phyloP scores from a whole-genome alignment of 1,140 invertebrate genomes.

The Drosophila burlai region DNA sequence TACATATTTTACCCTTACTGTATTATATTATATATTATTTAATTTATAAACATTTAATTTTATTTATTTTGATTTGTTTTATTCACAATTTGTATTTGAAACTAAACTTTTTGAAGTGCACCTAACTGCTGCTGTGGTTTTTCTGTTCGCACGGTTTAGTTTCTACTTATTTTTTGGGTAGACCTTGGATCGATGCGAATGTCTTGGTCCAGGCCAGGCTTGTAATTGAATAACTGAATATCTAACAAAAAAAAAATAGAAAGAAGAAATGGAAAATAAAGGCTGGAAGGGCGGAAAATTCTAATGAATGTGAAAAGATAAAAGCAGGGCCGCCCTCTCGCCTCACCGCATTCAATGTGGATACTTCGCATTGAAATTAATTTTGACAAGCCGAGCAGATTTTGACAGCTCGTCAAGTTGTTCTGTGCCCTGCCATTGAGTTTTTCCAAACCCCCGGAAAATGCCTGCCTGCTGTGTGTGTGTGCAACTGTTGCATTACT shows the following conservation, averaged over 20 bases:
- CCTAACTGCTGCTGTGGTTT: constrained; percentile 4
- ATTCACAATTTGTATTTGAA: neutral
- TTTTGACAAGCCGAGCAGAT: constrained; percentile 53
- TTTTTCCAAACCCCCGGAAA: constrained; percentile 6
- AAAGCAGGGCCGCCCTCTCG: constrained; percentile 10
- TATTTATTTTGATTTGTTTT: neutral
- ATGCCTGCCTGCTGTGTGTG: neutral
- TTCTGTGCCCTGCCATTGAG: constrained; percentile 6
- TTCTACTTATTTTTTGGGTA: neutral
- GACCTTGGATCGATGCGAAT: constrained; percentile 11
- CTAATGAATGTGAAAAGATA: constrained; percentile 16
- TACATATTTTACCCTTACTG: neutral
- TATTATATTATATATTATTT: neutral
- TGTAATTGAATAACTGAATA: constrained; percentile 52
- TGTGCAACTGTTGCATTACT: constrained; percentile 59
- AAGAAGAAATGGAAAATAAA: neutral
- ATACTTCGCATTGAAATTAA: constrained; percentile 40
- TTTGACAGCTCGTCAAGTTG: constrained; percentile 67
- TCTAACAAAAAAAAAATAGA: neutral
- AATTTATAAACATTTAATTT: neutral
- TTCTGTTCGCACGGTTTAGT: constrained; percentile 17
- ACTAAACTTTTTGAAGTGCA: neutral
- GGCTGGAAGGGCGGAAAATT: constrained; percentile 2
- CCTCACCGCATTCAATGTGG: constrained; percentile 10
- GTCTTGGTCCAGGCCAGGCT: constrained; percentile 33